phyloP scores from a whole-genome alignment of 2,113 vertebrate species.

The Grallaria varia region DNA sequence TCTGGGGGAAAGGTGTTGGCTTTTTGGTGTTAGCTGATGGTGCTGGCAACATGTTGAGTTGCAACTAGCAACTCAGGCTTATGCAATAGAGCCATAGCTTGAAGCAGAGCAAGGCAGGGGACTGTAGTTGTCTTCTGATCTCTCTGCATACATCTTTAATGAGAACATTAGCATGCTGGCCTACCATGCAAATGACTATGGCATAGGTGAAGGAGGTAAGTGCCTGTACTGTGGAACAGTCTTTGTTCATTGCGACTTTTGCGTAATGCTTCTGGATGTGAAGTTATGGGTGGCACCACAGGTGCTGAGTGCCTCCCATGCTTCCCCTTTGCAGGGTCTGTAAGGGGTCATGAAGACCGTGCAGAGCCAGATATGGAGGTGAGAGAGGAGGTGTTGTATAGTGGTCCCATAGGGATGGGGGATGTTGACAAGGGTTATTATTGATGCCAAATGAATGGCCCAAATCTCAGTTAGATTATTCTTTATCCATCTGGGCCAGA shows the following conservation, averaged over 20 bases:
- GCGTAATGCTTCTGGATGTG: background rate
- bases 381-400: background rate
- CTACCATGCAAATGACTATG: background rate
- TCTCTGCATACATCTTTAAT: background rate
- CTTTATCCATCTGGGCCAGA: background rate
- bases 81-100: background rate
- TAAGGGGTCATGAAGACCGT: background rate
- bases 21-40: background rate
- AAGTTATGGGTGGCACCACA: background rate
- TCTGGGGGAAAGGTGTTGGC: background rate
- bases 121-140: background rate
- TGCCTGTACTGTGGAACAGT: background rate
- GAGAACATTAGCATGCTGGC: background rate
- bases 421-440: background rate
- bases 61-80: background rate
- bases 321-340: background rate
- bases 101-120: background rate
- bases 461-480: background rate
- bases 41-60: background rate
- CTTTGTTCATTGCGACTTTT: background rate
- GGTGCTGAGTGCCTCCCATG: fast-evolving
- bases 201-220: background rate
- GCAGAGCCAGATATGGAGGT: background rate
- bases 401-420: background rate
- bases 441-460: background rate